Base-by-base conservation (phyloP, 2,797 vertebrate species). In the Pristis pectinata region DNA sequence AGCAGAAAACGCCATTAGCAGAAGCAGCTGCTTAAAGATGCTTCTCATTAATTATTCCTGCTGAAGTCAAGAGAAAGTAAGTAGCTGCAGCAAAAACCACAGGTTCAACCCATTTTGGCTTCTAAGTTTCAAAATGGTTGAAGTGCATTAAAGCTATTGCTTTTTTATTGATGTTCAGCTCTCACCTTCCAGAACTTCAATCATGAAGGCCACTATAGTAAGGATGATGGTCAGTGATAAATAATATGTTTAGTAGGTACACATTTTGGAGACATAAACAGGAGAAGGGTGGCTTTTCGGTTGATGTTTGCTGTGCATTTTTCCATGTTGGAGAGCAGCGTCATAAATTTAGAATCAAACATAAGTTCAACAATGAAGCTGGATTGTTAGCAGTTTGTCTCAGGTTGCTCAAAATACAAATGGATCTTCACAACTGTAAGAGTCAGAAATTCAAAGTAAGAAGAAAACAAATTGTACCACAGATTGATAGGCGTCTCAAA, bases 1-100 rank as follows among this genome's bases (percentile, higher is more conserved):
- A 67, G 87, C n/a, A 91, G n/a, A 91, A 91, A 91, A 5, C n/a
- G 64, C 34, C 59, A 91, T 67, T 41, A 91, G 87, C 9, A 24
- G 59, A 8, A 11, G 11, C 87, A 91, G 87, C n/a, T 61, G 37
- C n/a, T 91, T 67, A 10, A 67, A 41, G 59, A 22, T 37, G 37
- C n/a, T 22, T 64, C 59, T 37, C 85, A 89, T 91, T 91, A 91
- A 91, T 64, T 91, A 91, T 67, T 91, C 37, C 19, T 10, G 61
- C 87, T 67, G 61, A 91, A 91, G 67, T 91, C 87, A 91, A 41
- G 64, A 64, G 17, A 91, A 91, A 67, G 30, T 67, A 64, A 64
- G n/a, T 41, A 53, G n/a, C 17, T 91, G 87, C 87, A 91, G 87
- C 34, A 91, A 37, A 41, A 19, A 91, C 64, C n/a, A 41, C 87